phyloP scores from a whole-genome alignment of 1,140 invertebrate genomes.

The Camponotus pennsylvanicus region DNA sequence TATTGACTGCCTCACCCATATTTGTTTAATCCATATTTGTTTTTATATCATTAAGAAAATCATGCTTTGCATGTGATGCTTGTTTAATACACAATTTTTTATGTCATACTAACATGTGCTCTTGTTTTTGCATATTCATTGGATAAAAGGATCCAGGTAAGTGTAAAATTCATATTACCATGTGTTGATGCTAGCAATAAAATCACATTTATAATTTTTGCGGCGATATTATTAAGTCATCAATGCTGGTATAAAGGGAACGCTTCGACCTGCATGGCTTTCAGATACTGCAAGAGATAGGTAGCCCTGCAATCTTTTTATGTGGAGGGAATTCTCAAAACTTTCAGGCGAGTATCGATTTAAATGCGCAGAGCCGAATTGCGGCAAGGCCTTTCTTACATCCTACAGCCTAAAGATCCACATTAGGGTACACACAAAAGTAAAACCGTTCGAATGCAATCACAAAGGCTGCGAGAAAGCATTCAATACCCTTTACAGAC shows the following conservation, averaged over 20 bases:
- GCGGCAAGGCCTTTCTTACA: constrained; percentile 97
- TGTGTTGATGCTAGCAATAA: not conserved
- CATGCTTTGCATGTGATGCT: constrained; percentile 58
- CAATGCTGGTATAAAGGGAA: constrained; percentile 76
- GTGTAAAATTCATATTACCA: constrained; percentile 48
- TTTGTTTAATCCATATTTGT: not conserved
- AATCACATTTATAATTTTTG: constrained; percentile 17
- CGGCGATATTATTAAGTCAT: constrained; percentile 61
- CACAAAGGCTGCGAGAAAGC: constrained; percentile 94
- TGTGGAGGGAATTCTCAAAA: constrained; percentile 79
- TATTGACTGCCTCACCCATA: constrained; percentile 2
- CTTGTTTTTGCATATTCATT: constrained; percentile 73
- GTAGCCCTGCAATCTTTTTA: constrained; percentile 73
- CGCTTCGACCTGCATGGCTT: constrained; percentile 81
- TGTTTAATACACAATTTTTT: constrained; percentile 3
- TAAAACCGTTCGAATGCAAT: constrained; percentile 95
- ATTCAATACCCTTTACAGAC: constrained; percentile 97
- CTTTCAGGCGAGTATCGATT: constrained; percentile 96
- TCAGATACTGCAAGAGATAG: constrained; percentile 77
- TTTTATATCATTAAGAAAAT: constrained; percentile 9
- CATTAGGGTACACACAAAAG: constrained; percentile 97
- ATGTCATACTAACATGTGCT: constrained; percentile 57
- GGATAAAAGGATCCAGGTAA: constrained; percentile 74
- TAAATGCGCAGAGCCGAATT: constrained; percentile 94
- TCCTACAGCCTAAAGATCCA: constrained; percentile 98